These are phyloP conservation scores for Rhamphomyia laevipes DNA, from an alignment of 2,888 invertebrate species.

Conservation along the genomic window DNA sequence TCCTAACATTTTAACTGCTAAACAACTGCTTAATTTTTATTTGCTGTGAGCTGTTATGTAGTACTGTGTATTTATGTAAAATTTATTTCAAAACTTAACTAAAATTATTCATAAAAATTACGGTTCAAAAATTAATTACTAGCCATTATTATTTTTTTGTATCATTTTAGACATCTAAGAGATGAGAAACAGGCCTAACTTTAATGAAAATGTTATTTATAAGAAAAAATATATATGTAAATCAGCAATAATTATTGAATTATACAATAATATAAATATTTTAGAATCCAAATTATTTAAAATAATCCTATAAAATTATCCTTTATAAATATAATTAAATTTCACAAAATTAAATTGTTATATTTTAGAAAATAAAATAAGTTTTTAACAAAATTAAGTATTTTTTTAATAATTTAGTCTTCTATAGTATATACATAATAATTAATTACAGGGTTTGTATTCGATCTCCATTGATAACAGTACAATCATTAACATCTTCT, in stretches of 20 bases:
- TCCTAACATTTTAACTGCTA: too few species aligned
- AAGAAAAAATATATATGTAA: too few species aligned
- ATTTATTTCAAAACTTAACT: too few species aligned
- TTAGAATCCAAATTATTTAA: too few species aligned
- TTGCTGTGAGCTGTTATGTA: too few species aligned
- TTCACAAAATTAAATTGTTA: constrained; percentile 13
- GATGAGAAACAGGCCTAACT: too few species aligned
- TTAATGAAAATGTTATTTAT: constrained; percentile 12
- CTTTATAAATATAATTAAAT: constrained; percentile 15
- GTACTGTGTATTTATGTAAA: too few species aligned
- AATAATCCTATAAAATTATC: not conserved
- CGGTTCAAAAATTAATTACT: too few species aligned
- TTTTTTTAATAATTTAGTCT: constrained; percentile 8
- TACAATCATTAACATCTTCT: constrained; percentile 53
- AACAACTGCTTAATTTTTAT: too few species aligned
- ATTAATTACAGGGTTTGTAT: constrained; percentile 55
- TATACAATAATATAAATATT: constrained; percentile 2
- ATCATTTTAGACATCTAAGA: too few species aligned
- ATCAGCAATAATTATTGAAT: constrained; percentile 8
- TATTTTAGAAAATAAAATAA: constrained; percentile 1
- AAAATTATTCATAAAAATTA: too few species aligned
- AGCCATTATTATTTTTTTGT: too few species aligned
- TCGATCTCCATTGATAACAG: constrained; percentile 70
- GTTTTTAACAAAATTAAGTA: constrained; percentile 5
- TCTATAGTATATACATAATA: constrained; percentile 12